Percentiles rank a stretch among this genome's conserved stretches.
These are phyloP conservation scores for Lagocephalus sceleratus DNA, from an alignment of 2,797 vertebrate genomes.

Conservation along the genomic window DNA sequence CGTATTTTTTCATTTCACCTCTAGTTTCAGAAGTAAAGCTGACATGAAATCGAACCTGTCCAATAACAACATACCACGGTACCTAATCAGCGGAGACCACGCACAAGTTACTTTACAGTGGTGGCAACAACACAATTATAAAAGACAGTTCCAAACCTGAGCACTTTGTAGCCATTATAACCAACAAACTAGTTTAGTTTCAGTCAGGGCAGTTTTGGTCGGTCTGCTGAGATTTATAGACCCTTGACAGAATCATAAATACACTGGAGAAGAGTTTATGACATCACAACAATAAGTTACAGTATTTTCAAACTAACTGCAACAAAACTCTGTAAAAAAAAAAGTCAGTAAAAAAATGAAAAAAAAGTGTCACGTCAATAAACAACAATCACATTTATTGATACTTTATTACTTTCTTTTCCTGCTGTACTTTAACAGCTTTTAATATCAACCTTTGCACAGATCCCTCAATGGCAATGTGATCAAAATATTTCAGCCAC, in stretches of 20 bases:
- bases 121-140: constrained; percentile 34
- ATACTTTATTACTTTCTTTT: constrained; percentile 7
- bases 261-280: neutral
- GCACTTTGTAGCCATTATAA: constrained; percentile 30
- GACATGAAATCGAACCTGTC: constrained; percentile 3
- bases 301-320: constrained; percentile 17
- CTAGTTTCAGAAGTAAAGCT: constrained; percentile 4
- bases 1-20: neutral
- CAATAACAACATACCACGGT: neutral
- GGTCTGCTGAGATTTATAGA: constrained; percentile 35
- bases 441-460: constrained; percentile 24
- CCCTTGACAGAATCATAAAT: constrained; percentile 18
- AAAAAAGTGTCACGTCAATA: constrained; percentile 1
- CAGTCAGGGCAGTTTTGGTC: constrained; percentile 27
- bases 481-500: too few species aligned
- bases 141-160: constrained; percentile 14
- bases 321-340: constrained; percentile 20
- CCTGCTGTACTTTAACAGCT: constrained; percentile 11
- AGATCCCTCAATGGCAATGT: neutral
- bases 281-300: constrained; percentile 2
- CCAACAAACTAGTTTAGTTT: constrained; percentile 26
- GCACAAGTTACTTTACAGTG: constrained; percentile 26
- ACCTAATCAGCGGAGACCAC: constrained; percentile 23
- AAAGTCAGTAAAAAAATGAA: too few species aligned
- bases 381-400: constrained; percentile 27